Base-by-base conservation (phyloP, 2,113 vertebrate genomes). In the Chascanopsetta lugubris region DNA sequence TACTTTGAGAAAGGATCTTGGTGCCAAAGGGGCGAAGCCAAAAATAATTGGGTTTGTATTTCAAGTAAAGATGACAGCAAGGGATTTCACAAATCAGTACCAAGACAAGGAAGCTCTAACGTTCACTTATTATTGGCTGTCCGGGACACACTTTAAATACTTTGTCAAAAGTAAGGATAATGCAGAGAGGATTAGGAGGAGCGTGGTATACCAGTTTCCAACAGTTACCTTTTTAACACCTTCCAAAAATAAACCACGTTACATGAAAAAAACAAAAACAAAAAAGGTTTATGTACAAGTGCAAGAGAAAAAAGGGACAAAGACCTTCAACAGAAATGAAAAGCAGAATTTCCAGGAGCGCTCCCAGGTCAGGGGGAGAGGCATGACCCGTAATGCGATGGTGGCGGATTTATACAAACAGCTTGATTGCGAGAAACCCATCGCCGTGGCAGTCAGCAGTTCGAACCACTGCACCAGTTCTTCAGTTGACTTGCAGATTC, bases 251-350 rank as follows among this genome's bases (percentile, higher is more conserved):
- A 72, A 55, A 73, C 29, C 61, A 61, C 21, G 36, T 65, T 18
- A 54, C n/a, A n/a, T n/a, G n/a, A 48, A 71, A 76, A 77, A 34
- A 34, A n/a, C 43, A 21, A 43, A 24, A 46, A 21, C 48, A 75
- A 57, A 10, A 63, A 50, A 24, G 17, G 8, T 36, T 66, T 80
- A 86, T 88, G 21, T 84, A 87, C 86, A 88, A 79, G 75, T 78
- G 61, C 57, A 68, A 51, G 26, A 68, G 27, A 46, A 38, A 50
- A 80, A n/a, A 54, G 49, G 67, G 24, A 54, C 5, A 68, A 8
- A 53, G 29, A 25, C 60, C 53, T 60, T 75, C 25, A 50, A 51
- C 20, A 67, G 50, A 56, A 59, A 46, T 61, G 30, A 30, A 27
- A 43, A 74, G 29, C 61, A 67, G 21, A 36, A 36, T 79, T 82